Evolutionary conservation across 2,797 vertebrate species (phyloP), one percentile per base, ranked within the genome.

Genomic region (Muraenolepis orangiensis): DNA sequence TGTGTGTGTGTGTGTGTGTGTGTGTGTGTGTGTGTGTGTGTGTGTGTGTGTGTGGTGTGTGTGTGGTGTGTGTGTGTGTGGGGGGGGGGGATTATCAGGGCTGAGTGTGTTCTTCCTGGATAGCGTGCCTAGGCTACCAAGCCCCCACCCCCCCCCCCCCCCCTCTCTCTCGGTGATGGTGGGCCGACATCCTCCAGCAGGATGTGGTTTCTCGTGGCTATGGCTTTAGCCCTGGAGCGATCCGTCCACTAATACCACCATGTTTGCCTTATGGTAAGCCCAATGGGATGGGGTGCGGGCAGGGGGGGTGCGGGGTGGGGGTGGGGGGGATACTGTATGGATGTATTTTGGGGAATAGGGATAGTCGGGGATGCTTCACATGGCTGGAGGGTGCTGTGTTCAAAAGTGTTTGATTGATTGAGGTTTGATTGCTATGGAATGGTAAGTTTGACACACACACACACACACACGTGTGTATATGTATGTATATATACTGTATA

Each of bases 1-100:
- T 14, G 36, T 6, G 36, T 6, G 8, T n/a, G 57, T 64, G 23
- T n/a, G 51, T 16, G 18, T n/a, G n/a, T n/a, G n/a, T n/a, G n/a
- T n/a, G 16, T n/a, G n/a, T n/a, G n/a, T 14, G 16, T 3, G 16
- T 14, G 36, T 6, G 36, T 6, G 8, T n/a, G 57, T 64, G 23
- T n/a, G 51, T 16, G 18, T n/a, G n/a, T n/a, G n/a, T n/a, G n/a
- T n/a, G 16, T n/a, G n/a, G n/a, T 14, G 16, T 3, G 16, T 14
- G 36, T 6, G 36, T 6, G 8, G 57, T 64, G 23, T n/a, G 51
- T 16, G 18, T n/a, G n/a, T n/a, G n/a, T n/a, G n/a, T n/a, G 16
- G 61, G 23, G 23, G 13, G 12, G 74, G 73, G 78, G 76, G 84
- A 86, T 85, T 83, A 85, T 66, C 76, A 78, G 73, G 57, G 67